phyloP scores from a whole-genome alignment of 2,888 invertebrate species.

The Pachliopta kotzebuea region DNA sequence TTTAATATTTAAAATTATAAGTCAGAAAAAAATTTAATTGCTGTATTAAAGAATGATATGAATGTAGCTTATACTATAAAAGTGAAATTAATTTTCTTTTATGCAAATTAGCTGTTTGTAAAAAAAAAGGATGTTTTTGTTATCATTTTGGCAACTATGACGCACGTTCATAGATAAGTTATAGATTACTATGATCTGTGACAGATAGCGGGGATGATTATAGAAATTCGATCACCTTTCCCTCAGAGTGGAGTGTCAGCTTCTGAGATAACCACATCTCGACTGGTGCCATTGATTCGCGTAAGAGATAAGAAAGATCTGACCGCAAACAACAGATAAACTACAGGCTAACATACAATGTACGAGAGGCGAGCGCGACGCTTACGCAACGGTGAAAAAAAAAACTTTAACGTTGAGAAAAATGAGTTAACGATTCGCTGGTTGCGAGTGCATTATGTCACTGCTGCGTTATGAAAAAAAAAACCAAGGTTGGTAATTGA shows the following conservation, averaged over 20 bases:
- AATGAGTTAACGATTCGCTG: slow-evolving; percentile 1
- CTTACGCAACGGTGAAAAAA: slow-evolving; percentile 10
- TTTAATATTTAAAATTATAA: too few species aligned
- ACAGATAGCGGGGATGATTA: slow-evolving; percentile 19
- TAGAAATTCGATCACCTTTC: slow-evolving; percentile 19
- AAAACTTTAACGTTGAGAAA: background rate
- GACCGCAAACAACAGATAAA: slow-evolving; percentile 6
- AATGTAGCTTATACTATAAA: too few species aligned
- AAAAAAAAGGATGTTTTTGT: too few species aligned
- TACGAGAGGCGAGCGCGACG: background rate
- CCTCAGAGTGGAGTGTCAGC: slow-evolving; percentile 3
- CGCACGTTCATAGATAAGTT: slow-evolving; percentile 1
- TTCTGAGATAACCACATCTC: slow-evolving; percentile 15
- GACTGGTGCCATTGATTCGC: slow-evolving; percentile 10
- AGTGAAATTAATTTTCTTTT: too few species aligned
- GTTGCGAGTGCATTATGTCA: slow-evolving; percentile 23
- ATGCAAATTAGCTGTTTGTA: too few species aligned
- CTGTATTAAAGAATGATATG: too few species aligned
- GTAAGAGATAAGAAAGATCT: slow-evolving; percentile 24
- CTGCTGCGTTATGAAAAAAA: slow-evolving; percentile 15
- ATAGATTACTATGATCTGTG: slow-evolving; percentile 13
- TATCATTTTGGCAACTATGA: background rate
- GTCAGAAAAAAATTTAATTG: too few species aligned
- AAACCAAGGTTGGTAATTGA: slow-evolving; percentile 21
- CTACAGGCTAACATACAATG: background rate